phyloP scores from a whole-genome alignment of 2,797 vertebrate genomes.

The Gallinago stenura region DNA sequence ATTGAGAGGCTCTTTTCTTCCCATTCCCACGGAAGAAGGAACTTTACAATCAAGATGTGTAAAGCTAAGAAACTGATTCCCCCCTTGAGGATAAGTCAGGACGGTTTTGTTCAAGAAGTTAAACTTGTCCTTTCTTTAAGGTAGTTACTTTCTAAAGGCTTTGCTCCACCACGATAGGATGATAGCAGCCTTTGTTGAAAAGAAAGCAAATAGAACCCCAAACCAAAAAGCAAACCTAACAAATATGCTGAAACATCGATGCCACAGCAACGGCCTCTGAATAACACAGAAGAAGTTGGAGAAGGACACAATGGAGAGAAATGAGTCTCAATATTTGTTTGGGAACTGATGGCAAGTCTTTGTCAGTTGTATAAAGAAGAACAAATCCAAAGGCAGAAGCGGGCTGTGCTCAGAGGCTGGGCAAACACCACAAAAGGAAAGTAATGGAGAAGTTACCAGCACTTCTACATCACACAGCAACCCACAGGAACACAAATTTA shows the following conservation, averaged over 20 bases:
- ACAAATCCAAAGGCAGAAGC: neutral
- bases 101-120: neutral
- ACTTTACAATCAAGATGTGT: neutral
- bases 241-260: neutral
- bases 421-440: neutral
- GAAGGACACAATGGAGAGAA: neutral
- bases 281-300: neutral
- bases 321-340: accelerated
- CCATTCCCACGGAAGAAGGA: neutral
- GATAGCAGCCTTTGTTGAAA: neutral
- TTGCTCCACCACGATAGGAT: neutral
- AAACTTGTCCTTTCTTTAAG: neutral
- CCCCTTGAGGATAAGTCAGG: neutral
- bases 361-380: neutral
- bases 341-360: neutral
- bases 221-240: neutral
- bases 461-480: neutral
- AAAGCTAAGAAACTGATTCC: neutral
- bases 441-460: neutral
- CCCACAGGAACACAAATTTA: neutral
- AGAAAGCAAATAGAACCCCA: neutral
- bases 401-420: neutral
- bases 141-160: neutral
- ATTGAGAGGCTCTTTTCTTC: neutral
- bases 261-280: neutral